A percentile compares a stretch with the other conserved stretches of the same genome.
These are phyloP conservation scores for Nothoprocta pentlandii DNA, from an alignment of 2,113 vertebrate species.

Conservation along the genomic window DNA sequence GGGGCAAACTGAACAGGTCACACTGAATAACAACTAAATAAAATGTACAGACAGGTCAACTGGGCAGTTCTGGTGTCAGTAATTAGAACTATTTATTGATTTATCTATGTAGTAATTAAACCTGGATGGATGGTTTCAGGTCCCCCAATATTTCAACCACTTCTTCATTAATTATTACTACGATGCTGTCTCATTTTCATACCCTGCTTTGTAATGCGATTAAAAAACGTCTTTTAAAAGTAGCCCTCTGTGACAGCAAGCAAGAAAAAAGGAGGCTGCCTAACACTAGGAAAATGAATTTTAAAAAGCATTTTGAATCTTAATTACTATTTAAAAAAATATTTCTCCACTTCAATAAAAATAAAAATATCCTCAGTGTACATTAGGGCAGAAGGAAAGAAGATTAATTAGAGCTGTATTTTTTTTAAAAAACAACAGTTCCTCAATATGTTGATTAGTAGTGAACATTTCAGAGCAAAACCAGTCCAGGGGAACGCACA, in stretches of 20 bases:
- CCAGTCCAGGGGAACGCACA: background rate
- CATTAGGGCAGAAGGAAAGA: background rate
- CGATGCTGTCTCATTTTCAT: background rate
- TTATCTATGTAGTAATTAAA: background rate
- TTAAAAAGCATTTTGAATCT: background rate
- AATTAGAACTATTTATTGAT: background rate
- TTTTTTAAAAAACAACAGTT: background rate
- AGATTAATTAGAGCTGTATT: background rate
- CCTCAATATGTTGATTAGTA: background rate
- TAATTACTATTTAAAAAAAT: background rate
- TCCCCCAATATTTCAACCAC: background rate
- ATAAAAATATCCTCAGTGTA: background rate
- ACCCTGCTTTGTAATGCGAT: background rate
- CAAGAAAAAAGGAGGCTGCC: background rate
- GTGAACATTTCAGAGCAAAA: background rate
- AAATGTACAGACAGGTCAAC: background rate
- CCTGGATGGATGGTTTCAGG: background rate
- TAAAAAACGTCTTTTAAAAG: background rate
- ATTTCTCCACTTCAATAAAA: background rate
- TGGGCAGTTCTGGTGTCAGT: background rate
- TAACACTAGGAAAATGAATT: background rate
- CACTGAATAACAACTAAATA: accelerated
- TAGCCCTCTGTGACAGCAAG: accelerated
- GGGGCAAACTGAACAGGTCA: background rate
- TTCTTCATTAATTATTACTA: background rate